These are phyloP conservation scores for Lepidurus apus DNA, from an alignment of 1,140 invertebrate species.

Conservation along the genomic window DNA sequence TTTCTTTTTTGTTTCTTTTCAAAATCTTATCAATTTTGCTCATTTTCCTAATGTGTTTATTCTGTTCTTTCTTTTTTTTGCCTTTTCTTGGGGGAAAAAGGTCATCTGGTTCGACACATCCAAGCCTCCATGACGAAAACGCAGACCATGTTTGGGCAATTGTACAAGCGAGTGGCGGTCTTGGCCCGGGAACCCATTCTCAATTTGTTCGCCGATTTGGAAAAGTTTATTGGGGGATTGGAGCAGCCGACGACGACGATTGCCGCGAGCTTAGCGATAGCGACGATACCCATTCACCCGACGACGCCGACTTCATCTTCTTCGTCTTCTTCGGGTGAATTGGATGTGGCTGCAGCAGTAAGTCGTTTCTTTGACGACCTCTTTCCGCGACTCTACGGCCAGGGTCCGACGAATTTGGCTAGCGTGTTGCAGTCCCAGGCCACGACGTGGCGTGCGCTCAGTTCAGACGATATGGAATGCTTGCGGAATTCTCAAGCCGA, in stretches of 20 bases:
- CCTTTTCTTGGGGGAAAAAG: conserved; percentile 53
- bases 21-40: not conserved
- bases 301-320: conserved; percentile 36
- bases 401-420: conserved; percentile 49
- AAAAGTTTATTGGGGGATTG: conserved; percentile 54
- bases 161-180: conserved; percentile 63
- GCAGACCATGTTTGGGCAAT: conserved; percentile 61
- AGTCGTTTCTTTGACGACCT: conserved; percentile 71
- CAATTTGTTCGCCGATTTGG: conserved; percentile 62
- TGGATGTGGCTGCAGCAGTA: conserved; percentile 57
- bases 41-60: not conserved
- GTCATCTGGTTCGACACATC: conserved; percentile 63
- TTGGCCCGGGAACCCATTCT: conserved; percentile 57
- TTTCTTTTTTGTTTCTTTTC: not conserved
- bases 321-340: conserved; percentile 39
- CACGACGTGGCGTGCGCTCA: conserved; percentile 54
- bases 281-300: conserved; percentile 37
- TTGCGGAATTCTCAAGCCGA: conserved; percentile 63
- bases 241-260: conserved; percentile 31
- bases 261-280: conserved; percentile 40
- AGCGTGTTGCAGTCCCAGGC: conserved; percentile 37
- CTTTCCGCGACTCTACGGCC: conserved; percentile 76
- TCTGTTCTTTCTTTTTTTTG: not conserved
- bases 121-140: conserved; percentile 74
- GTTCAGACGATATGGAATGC: conserved; percentile 67